Evolutionary conservation across 2,797 vertebrate species (phyloP), one percentile per base, ranked within the genome.

Genomic region (Spinibarbus caldwelli): DNA sequence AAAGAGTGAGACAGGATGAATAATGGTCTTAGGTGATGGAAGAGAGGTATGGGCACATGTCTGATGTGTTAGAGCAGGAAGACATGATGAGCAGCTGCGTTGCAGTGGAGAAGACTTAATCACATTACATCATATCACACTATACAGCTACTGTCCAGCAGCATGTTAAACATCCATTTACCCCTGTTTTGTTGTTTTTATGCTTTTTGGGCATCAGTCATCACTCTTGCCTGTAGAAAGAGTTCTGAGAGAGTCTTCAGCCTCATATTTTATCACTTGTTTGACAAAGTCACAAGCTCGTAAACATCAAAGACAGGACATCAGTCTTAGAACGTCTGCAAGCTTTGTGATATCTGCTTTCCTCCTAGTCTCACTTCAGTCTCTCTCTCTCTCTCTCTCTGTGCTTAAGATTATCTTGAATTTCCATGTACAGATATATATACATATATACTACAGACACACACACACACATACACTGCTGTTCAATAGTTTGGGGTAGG

Each of bases 261-360:
- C 62, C 45, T 78, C 9, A 67, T 75, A 75, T 88, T 82, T 62
- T 15, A 79, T 29, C 71, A 82, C 41, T 70, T 36, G 36, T 82
- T 59, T 85, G 71, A 75, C 45, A 79, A 83, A 84, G 66, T 70
- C 54, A 59, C 68, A 38, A 64, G 71, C 62, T 64, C 1, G 10
- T 77, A 87, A 75, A 78, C 83, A 71, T 70, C 47, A 81, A 14
- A 82, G 71, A 81, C 38, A 67, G 54, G 73, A 70, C 78, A 78
- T 85, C 73, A 52, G 59, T 26, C 43, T 31, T 76, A 12, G 11
- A 79, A 62, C 68, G 10, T 62, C 68, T 87, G 71, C 47, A 15
- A 70, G 64, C 78, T 62, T 57, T 70, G 82, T 76, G 49, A 85
- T 47, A 77, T 77, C 3, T 43, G 36, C 36, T 26, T 31, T 8